A percentile compares a stretch with the other conserved stretches of the same genome.
These are phyloP conservation scores for Apostichopus japonicus DNA, from an alignment of 35 echinoderm and acorn worm genomes.

Conservation along the genomic window DNA sequence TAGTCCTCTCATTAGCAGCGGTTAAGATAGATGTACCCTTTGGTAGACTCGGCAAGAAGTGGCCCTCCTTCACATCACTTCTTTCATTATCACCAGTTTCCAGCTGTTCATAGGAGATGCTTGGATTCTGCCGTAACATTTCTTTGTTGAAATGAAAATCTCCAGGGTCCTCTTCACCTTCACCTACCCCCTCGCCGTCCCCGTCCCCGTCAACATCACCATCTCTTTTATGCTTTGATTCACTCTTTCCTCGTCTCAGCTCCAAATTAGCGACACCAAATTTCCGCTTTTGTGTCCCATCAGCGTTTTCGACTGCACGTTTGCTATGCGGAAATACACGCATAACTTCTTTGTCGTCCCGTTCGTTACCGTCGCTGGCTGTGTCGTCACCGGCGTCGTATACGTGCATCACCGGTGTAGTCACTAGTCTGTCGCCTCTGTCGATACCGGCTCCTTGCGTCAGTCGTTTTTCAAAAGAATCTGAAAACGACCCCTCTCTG, in stretches of 20 bases:
- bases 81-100: not conserved
- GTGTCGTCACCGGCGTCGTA: not conserved
- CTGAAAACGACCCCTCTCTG: not conserved
- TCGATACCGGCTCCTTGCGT: not conserved
- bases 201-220: too few species aligned
- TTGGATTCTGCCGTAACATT: conserved; percentile 4
- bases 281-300: not conserved
- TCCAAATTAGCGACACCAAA: not conserved
- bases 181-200: not conserved
- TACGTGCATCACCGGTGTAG: not conserved
- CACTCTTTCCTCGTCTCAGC: not conserved
- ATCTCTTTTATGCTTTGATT: not conserved
- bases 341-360: not conserved
- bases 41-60: conserved; percentile 40
- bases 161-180: conserved; percentile 1
- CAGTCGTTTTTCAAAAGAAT: not conserved
- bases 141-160: conserved; percentile 44
- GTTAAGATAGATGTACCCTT: conserved; percentile 20
- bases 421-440: not conserved
- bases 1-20: not conserved
- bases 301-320: not conserved
- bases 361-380: not conserved
- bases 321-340: not conserved
- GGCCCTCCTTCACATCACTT: not conserved
- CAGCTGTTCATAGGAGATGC: not conserved